These are phyloP conservation scores for Callitettix versicolor DNA, from an alignment of 1,140 invertebrate species.

Conservation along the genomic window DNA sequence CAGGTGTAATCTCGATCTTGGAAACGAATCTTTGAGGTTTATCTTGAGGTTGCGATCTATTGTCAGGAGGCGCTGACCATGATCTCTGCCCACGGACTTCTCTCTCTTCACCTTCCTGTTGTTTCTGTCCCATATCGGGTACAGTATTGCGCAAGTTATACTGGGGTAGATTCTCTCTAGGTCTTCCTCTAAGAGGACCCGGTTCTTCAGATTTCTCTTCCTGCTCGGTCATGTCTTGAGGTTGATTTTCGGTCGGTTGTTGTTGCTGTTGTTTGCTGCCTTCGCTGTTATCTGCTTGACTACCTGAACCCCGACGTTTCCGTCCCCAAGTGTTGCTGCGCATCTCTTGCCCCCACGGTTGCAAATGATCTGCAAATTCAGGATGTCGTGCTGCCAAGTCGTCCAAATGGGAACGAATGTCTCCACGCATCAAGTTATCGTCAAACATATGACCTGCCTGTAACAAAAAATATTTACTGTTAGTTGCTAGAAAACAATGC, in stretches of 20 bases:
- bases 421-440: slow-evolving; percentile 41
- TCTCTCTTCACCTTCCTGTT: slow-evolving; percentile 33
- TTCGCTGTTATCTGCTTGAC: not conserved
- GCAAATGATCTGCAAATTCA: slow-evolving; percentile 46
- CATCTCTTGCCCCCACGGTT: slow-evolving; percentile 34
- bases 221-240: not conserved
- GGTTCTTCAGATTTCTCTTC: not conserved
- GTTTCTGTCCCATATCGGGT: slow-evolving; percentile 45
- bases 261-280: slow-evolving; percentile 19
- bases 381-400: slow-evolving; percentile 46
- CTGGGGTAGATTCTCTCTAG: slow-evolving; percentile 41
- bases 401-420: slow-evolving; percentile 42
- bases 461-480: slow-evolving; percentile 23
- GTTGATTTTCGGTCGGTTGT: slow-evolving; percentile 9
- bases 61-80: slow-evolving; percentile 55
- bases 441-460: slow-evolving; percentile 58
- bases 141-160: slow-evolving; percentile 63
- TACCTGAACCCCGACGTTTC: not conserved
- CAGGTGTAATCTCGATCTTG: slow-evolving; percentile 43
- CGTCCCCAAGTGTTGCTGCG: slow-evolving; percentile 5
- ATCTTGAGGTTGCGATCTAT: slow-evolving; percentile 32
- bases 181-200: not conserved
- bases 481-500: no score
- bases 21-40: slow-evolving; percentile 37
- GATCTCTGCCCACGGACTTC: slow-evolving; percentile 44